Conservation (phyloP, 2,113 vertebrate genomes). For the Procavia capensis region DNA sequence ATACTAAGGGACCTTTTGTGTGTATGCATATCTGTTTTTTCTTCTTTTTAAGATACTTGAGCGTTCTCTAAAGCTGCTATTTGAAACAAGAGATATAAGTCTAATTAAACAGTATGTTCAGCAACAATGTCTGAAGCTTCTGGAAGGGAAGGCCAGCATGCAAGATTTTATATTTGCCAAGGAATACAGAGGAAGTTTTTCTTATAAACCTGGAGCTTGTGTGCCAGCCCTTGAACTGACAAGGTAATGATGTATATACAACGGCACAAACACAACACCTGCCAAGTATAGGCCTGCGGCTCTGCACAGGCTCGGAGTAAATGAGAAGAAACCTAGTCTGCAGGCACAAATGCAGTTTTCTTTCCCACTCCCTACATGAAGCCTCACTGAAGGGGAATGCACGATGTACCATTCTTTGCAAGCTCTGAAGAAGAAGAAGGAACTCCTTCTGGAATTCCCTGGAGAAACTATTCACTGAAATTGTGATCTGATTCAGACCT, state of each 20-base stretch:
- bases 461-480: background rate
- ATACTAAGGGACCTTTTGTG: background rate
- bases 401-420: background rate
- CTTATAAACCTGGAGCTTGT: conserved; percentile 95
- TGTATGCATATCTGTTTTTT: conserved; percentile 59
- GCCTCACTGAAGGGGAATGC: background rate
- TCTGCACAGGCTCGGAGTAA: background rate
- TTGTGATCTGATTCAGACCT: background rate
- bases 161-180: conserved; percentile 99
- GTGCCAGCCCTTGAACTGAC: conserved; percentile 97
- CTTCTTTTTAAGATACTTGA: conserved; percentile 93
- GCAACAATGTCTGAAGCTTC: conserved; percentile 95
- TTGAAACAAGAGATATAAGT: conserved; percentile 98
- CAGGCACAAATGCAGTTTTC: background rate
- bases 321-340: background rate
- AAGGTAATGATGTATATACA: conserved; percentile 86
- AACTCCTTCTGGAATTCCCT: background rate
- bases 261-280: background rate
- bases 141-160: conserved; percentile 96
- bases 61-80: conserved; percentile 97
- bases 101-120: conserved; percentile 98
- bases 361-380: background rate
- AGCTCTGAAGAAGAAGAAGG: background rate
- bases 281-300: background rate
- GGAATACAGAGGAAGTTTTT: conserved; percentile 95